Evolutionary conservation across 2,888 invertebrate species (phyloP), one percentile per base, ranked within the genome.

Genomic region (Melanotus villosus): DNA sequence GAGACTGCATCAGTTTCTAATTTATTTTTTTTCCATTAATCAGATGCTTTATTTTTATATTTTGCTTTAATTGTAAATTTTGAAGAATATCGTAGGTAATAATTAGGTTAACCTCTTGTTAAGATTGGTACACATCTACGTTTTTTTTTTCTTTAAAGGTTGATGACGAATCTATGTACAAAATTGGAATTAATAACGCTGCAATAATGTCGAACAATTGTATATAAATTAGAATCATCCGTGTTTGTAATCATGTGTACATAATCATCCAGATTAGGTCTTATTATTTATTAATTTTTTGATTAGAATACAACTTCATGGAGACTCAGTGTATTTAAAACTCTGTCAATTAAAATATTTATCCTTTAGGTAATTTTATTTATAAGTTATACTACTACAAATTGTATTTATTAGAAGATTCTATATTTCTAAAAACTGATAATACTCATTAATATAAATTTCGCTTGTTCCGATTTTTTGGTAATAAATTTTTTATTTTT

Each of bases 141-240:
- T 5, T 3, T 7, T 3, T 26, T 26, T 5, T 5, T 26, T 26
- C 4, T 5, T 5, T 26, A 7, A 7, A 26, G 26, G 26, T 7
- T 26, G 26, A 3, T 26, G 26, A 5, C 7, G 26, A 3, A 7
- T 26, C 26, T 26, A 26, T 26, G 26, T 26, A 26, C 26, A 41
- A 38, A 18, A 9, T 16, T n/a, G n/a, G n/a, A n/a, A n/a, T n/a
- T 14, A 41, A 16, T 41, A 41, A 41, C 41, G 16, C 14, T 41
- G 41, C 41, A 41, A 41, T 41, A 41, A 41, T 41, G 12, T 41
- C 41, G 41, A 41, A 41, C n/a, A 38, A n/a, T 34, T 4, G 7
- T 41, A 26, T 26, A 26, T 18, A 38, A 2, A 38, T 2, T n/a
- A n/a, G n/a, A n/a, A 38, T 41, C 18, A 14, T 41, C 18, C 18